phyloP scores from a whole-genome alignment of 2,888 invertebrate species.

The Pemphredon lugubris region DNA sequence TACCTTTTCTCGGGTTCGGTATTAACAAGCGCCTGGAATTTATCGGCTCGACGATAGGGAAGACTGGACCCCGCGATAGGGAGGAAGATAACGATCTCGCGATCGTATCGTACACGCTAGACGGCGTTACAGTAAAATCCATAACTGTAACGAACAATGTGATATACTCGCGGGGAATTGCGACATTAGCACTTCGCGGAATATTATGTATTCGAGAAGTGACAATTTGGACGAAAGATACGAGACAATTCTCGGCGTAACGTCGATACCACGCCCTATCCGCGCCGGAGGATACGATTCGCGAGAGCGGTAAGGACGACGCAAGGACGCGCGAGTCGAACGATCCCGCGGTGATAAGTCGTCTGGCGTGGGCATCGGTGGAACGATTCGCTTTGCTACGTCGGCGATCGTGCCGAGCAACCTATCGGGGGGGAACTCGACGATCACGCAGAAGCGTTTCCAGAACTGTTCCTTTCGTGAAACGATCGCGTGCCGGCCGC shows the following conservation, averaged over 20 bases:
- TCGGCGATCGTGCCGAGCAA: constrained; percentile 49
- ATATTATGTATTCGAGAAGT: constrained; percentile 35
- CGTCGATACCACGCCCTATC: constrained; percentile 43
- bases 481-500: constrained; percentile 63
- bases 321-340: constrained; percentile 44
- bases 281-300: constrained; percentile 31
- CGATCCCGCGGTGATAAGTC: constrained; percentile 49
- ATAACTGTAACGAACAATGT: constrained; percentile 44
- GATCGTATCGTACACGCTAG: background rate
- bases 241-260: constrained; percentile 41
- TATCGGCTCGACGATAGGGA: background rate
- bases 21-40: background rate
- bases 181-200: constrained; percentile 33
- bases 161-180: constrained; percentile 36
- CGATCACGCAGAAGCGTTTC: constrained; percentile 51
- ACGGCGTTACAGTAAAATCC: constrained; percentile 20
- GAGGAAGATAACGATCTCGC: constrained; percentile 10
- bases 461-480: constrained; percentile 49
- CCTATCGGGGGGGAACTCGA: constrained; percentile 38
- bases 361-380: constrained; percentile 59
- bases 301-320: constrained; percentile 45
- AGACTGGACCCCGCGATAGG: background rate
- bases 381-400: constrained; percentile 58
- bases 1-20: too few relatives aligned
- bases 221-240: constrained; percentile 52